Evolutionary conservation across 2,888 invertebrate species (phyloP).

Genomic region (Sceliomorpha sp.): DNA sequence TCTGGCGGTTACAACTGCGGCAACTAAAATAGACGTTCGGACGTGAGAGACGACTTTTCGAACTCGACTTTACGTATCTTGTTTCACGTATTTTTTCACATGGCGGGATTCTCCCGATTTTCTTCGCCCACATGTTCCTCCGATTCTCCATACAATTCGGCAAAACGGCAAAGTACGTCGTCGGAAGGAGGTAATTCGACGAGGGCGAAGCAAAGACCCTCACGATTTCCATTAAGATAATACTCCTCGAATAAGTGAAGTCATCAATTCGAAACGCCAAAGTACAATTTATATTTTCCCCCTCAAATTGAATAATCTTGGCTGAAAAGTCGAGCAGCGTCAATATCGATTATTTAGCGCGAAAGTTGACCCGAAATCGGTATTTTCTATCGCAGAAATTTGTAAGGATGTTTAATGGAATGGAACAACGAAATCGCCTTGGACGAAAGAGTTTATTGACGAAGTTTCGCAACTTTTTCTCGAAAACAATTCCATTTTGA

Average conservation of each 20-base stretch:
- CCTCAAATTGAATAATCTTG: slow-evolving; percentile 9
- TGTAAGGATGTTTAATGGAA: no score
- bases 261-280: slow-evolving; percentile 23
- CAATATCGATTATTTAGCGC: slow-evolving; percentile 6
- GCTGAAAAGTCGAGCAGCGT: neutral
- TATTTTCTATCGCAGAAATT: no score
- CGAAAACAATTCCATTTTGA: no score
- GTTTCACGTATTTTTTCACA: slow-evolving; percentile 1
- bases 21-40: no score
- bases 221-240: slow-evolving; percentile 47
- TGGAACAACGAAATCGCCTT: no score
- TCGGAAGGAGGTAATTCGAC: slow-evolving; percentile 24
- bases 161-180: slow-evolving; percentile 17
- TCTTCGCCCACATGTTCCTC: slow-evolving; percentile 29
- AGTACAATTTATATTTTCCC: slow-evolving; percentile 31
- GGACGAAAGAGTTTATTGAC: no score
- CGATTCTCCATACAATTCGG: slow-evolving; percentile 14
- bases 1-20: no score
- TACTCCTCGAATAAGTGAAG: slow-evolving; percentile 33
- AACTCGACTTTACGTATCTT: no score
- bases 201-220: slow-evolving; percentile 19
- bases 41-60: no score
- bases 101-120: neutral
- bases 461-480: no score
- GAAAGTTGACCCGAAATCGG: no score